Percentiles rank a stretch among this genome's conserved stretches.
These are phyloP conservation scores for Ceriagrion tenellum DNA, from an alignment of 2,888 invertebrate genomes.

Conservation along the genomic window DNA sequence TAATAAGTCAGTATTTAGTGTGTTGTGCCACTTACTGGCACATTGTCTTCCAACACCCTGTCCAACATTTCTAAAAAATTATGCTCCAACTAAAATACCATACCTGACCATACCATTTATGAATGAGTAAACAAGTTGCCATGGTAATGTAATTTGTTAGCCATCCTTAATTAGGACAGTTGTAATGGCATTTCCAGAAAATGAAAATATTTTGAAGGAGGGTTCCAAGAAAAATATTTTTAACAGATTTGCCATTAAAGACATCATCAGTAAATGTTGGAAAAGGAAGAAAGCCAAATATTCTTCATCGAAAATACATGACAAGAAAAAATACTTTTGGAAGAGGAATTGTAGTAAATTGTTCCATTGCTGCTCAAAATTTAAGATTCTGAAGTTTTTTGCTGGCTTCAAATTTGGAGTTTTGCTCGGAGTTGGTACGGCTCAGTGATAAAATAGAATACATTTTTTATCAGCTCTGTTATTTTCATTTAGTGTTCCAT, in stretches of 20 bases:
- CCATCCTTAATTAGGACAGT: too few relatives aligned
- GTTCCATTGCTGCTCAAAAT: not conserved
- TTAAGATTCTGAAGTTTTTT: not conserved
- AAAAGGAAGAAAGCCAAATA: not conserved
- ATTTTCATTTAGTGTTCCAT: not conserved
- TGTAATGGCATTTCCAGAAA: not conserved
- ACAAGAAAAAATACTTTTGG: not conserved
- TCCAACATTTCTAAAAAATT: too few relatives aligned
- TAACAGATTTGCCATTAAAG: not conserved
- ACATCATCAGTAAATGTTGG: not conserved
- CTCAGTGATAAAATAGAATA: not conserved
- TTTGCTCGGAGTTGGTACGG: conserved; percentile 17
- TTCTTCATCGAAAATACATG: not conserved
- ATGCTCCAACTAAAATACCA: too few relatives aligned
- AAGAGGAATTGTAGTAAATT: not conserved
- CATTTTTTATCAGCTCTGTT: not conserved
- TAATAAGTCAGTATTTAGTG: too few relatives aligned
- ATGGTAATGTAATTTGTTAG: not conserved
- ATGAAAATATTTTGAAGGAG: not conserved
- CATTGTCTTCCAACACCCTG: too few relatives aligned
- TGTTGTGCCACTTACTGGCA: too few relatives aligned
- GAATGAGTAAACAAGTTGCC: not conserved
- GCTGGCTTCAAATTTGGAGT: conserved; percentile 38
- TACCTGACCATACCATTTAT: too few relatives aligned
- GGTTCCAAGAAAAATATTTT: not conserved